Evolutionary conservation across 2,113 vertebrate genomes (phyloP).

Genomic region (Gavia stellata): DNA sequence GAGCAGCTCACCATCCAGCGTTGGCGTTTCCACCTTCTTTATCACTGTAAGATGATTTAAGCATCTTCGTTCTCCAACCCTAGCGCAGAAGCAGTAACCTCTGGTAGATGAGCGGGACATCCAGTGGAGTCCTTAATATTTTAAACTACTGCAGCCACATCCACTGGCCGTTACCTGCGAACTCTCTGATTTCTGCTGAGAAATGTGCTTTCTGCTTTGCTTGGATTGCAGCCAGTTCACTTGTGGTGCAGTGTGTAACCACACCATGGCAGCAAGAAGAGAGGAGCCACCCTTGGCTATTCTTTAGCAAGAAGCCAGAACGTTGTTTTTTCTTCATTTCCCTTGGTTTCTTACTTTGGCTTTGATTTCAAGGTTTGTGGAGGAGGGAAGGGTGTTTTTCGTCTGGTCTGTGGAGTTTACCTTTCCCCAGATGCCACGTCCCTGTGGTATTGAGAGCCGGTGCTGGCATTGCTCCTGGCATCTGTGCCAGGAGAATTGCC

Average conservation of each 20-base stretch:
- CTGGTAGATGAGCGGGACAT: neutral
- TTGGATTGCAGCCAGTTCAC: neutral
- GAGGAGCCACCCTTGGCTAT: conserved; percentile 22
- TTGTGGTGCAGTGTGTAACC: neutral
- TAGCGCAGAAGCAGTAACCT: neutral
- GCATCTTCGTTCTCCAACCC: neutral
- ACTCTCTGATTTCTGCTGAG: neutral
- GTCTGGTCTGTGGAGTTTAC: neutral
- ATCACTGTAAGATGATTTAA: neutral
- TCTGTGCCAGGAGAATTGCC: neutral
- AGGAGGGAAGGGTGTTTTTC: neutral
- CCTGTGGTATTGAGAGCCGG: neutral
- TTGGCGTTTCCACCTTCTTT: neutral
- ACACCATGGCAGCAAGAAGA: neutral
- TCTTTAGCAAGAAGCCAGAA: conserved; percentile 45
- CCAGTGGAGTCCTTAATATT: neutral
- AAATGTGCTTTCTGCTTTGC: conserved; percentile 14
- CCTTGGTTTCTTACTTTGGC: neutral
- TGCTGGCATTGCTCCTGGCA: neutral
- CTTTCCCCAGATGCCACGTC: neutral
- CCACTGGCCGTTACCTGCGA: neutral
- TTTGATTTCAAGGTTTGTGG: neutral
- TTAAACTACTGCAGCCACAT: neutral
- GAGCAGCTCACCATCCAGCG: neutral
- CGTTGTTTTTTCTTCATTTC: neutral